These are phyloP conservation scores for Thyatira batis DNA, from an alignment of 2,888 invertebrate genomes.

Conservation along the genomic window DNA sequence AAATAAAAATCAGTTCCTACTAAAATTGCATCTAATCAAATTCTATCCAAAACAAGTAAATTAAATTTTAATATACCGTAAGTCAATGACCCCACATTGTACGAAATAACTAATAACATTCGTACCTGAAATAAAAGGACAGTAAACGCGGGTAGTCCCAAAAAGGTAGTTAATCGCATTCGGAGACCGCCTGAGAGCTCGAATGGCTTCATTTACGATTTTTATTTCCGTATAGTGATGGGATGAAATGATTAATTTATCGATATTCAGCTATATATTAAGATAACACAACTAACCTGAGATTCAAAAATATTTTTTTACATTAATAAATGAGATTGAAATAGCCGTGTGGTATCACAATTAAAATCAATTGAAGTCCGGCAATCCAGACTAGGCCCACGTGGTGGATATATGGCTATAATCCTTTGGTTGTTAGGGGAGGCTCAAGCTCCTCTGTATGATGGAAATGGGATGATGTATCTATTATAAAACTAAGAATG, in stretches of 20 bases:
- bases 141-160: slow-evolving; percentile 71
- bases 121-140: slow-evolving; percentile 80
- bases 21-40: background rate
- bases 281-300: too few species aligned
- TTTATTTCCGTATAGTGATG: slow-evolving; percentile 75
- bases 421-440: too few species aligned
- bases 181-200: slow-evolving; percentile 65
- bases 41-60: background rate
- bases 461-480: too few species aligned
- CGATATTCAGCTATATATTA: background rate
- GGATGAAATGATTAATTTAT: background rate
- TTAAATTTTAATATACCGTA: background rate
- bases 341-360: background rate
- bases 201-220: slow-evolving; percentile 82
- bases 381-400: too few species aligned
- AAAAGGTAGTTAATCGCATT: slow-evolving; percentile 78
- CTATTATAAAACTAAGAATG: too few species aligned
- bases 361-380: too few species aligned
- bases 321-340: background rate
- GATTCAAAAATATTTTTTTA: too few species aligned
- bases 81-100: slow-evolving; percentile 32
- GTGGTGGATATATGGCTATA: too few species aligned
- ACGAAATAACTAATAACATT: slow-evolving; percentile 70
- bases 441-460: too few species aligned
- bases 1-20: too few species aligned